Conservation (phyloP, 2,888 invertebrate species). For the Lacanobia wlatinum region DNA sequence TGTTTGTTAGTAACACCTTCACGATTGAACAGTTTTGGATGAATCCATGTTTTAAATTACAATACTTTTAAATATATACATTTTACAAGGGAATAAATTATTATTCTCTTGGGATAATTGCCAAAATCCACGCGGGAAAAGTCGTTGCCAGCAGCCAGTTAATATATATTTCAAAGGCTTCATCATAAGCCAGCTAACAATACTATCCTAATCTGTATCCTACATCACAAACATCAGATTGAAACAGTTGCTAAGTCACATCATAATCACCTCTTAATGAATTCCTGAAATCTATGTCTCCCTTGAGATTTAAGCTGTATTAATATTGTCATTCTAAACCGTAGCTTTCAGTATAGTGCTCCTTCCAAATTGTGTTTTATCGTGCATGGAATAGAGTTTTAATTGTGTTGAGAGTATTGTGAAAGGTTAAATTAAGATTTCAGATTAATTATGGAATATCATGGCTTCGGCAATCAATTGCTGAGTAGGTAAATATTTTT, state of each 20-base stretch:
- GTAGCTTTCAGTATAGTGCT: neutral
- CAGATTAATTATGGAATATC: conserved; percentile 1
- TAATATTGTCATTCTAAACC: conserved; percentile 31
- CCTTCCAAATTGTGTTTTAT: neutral
- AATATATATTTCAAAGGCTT: neutral
- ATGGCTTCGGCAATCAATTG: neutral
- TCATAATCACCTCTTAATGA: conserved; percentile 42
- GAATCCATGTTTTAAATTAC: no score
- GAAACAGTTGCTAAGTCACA: conserved; percentile 27
- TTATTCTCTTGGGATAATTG: no score
- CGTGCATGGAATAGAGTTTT: accelerated
- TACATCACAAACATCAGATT: conserved; percentile 5
- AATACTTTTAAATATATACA: no score
- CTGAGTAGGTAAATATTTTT: neutral
- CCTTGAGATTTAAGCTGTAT: conserved; percentile 23
- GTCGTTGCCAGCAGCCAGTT: no score
- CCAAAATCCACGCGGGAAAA: no score
- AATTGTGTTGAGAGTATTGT: neutral
- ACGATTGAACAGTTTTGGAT: no score
- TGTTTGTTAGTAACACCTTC: no score
- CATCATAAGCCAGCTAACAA: neutral
- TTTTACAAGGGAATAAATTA: no score
- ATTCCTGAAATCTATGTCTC: conserved; percentile 41
- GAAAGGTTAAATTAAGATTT: neutral
- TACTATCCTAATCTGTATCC: conserved; percentile 7